phyloP scores from a whole-genome alignment of 2,113 vertebrate species.

The Fregetta grallaria region DNA sequence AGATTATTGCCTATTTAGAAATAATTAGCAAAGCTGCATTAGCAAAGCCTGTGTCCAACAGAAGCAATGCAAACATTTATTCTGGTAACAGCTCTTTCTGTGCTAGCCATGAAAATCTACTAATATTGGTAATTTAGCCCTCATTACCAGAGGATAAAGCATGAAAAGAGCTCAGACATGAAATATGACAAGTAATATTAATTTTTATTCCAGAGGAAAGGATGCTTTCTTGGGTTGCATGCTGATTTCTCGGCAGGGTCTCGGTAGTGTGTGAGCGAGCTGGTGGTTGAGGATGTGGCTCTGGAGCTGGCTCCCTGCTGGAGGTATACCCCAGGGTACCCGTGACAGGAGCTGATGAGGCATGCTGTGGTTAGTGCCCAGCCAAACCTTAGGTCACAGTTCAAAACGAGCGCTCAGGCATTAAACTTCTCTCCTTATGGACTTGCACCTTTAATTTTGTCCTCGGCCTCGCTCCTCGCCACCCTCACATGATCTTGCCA shows the following conservation, averaged over 20 bases:
- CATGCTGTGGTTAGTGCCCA: conserved; percentile 79
- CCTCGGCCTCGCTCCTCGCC: background rate
- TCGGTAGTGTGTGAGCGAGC: conserved; percentile 73
- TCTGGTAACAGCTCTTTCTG: conserved; percentile 90
- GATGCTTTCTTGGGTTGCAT: conserved; percentile 85
- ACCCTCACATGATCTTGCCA: conserved; percentile 47
- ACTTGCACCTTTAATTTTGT: background rate
- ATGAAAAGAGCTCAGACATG: conserved; percentile 91
- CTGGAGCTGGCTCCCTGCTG: conserved; percentile 74
- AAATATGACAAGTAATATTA: conserved; percentile 93
- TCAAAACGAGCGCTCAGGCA: conserved; percentile 73
- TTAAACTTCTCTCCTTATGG: conserved; percentile 68
- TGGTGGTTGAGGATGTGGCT: conserved; percentile 73
- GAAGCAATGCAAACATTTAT: conserved; percentile 90
- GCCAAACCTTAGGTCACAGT: conserved; percentile 78
- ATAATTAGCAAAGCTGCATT: conserved; percentile 92
- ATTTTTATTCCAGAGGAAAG: conserved; percentile 89
- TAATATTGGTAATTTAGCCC: conserved; percentile 92
- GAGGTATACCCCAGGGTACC: conserved; percentile 73
- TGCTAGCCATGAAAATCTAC: conserved; percentile 92
- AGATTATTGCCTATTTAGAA: conserved; percentile 93
- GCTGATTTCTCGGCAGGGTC: conserved; percentile 85
- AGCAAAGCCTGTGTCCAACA: conserved; percentile 87
- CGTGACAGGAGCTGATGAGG: conserved; percentile 79
- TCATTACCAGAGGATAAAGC: conserved; percentile 90